Evolutionary conservation across 2,888 invertebrate genomes (phyloP).

Genomic region (Eupelmus urozonus): DNA sequence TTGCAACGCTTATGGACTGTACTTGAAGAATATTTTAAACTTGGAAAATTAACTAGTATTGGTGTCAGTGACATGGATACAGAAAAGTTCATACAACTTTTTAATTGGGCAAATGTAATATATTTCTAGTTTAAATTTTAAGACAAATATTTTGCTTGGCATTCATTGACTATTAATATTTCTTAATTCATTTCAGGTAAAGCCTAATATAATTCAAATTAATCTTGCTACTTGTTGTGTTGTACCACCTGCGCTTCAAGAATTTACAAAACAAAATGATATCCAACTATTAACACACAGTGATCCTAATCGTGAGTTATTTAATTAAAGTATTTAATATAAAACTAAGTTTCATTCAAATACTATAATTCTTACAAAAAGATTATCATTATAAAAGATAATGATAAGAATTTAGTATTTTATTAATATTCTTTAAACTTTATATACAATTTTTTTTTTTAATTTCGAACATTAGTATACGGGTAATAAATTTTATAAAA

Average conservation of each 20-base stretch:
- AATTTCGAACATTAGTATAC: slow-evolving; percentile 40
- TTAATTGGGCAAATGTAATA: slow-evolving; percentile 84
- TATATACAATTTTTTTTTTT: slow-evolving; percentile 13
- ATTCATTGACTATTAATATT: slow-evolving; percentile 47
- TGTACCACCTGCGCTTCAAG: slow-evolving; percentile 92
- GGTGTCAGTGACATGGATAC: slow-evolving; percentile 95
- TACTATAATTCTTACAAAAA: neutral
- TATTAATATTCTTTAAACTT: slow-evolving; percentile 11
- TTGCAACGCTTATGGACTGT: slow-evolving; percentile 88
- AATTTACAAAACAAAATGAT: slow-evolving; percentile 93
- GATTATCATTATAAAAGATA: no score
- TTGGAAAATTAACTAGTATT: slow-evolving; percentile 81
- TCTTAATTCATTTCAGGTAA: slow-evolving; percentile 79
- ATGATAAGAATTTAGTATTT: no score
- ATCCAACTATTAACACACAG: slow-evolving; percentile 96
- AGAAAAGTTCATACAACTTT: slow-evolving; percentile 85
- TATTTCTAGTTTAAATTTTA: neutral
- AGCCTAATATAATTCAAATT: slow-evolving; percentile 94
- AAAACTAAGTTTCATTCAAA: slow-evolving; percentile 19
- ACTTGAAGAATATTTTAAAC: slow-evolving; percentile 85
- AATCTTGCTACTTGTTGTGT: slow-evolving; percentile 95
- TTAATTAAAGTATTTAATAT: slow-evolving; percentile 28
- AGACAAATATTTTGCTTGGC: neutral
- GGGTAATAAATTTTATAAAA: slow-evolving; percentile 30
- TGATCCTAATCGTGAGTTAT: slow-evolving; percentile 88